Evolutionary conservation across 2,113 vertebrate species (phyloP), one percentile per base, ranked within the genome.

Genomic region (Psilopsiagon aymara): DNA sequence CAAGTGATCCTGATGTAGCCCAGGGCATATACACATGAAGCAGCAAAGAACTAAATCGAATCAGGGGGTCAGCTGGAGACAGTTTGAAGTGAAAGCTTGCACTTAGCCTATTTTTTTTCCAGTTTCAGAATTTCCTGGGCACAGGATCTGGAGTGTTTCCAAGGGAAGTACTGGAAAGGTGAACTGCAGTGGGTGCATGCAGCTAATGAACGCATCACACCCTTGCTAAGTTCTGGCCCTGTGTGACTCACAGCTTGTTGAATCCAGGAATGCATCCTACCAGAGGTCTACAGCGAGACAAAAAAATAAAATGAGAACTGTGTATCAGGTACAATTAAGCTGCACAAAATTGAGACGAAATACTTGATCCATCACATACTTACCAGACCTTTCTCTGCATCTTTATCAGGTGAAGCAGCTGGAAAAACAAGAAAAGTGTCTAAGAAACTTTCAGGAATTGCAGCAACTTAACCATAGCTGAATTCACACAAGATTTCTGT

Each of bases 311-410:
- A 3, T 17, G 19, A 90, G 27, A 33, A 46, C 53, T 77, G 4
- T 13, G 11, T 24, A 28, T 35, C 37, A 51, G 35, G 5, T 43
- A 29, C 37, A 53, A 9, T 44, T 19, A 68, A 11, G 11, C 37
- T 71, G 39, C 75, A 49, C n/a, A 64, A 73, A 82, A 41, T 46
- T 6, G 37, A 76, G 27, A 41, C 49, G 0, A 82, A 92, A 57
- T 5, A 13, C 23, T 64, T 60, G 17, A 63, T 57, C 16, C 33
- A 78, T 55, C 13, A 44, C 11, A 71, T 63, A 95, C 96, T 96
- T 55, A 97, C 96, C 94, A 91, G 78, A 39, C 46, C 24, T 67
- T 39, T 74, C 53, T 92, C 88, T 46, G 9, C 37, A 85, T 62
- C 85, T 78, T 73, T 81, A 24, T 35, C n/a, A 66, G 23, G 4